phyloP scores from a whole-genome alignment of 2,888 invertebrate species.

The Epistrophe eligans region DNA sequence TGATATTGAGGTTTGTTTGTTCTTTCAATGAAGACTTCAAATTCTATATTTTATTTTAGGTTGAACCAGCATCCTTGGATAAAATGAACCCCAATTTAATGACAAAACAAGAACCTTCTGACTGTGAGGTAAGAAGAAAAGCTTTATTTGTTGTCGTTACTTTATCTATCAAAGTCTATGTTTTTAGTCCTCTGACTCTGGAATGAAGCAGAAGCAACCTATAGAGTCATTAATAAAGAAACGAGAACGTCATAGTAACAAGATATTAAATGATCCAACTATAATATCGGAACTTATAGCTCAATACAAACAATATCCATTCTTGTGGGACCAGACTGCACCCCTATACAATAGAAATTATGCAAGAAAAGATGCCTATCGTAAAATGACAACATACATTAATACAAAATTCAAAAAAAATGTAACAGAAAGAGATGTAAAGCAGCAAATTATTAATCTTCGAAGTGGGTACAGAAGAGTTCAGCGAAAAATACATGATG shows the following conservation, averaged over 20 bases:
- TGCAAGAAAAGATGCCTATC: constrained; percentile 44
- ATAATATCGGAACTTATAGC: constrained; percentile 50
- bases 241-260: constrained; percentile 1
- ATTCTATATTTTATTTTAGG: background rate
- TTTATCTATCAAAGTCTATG: background rate
- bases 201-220: background rate
- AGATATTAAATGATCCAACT: constrained; percentile 24
- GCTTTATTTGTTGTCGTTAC: too few species aligned
- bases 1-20: constrained; percentile 38
- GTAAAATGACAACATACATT: constrained; percentile 27
- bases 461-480: constrained; percentile 44
- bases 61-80: background rate
- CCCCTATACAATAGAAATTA: constrained; percentile 21
- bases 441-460: constrained; percentile 40
- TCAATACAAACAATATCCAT: constrained; percentile 55
- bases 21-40: background rate
- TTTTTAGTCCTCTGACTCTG: constrained; percentile 42
- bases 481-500: constrained; percentile 25
- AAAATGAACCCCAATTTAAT: background rate
- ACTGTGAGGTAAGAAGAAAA: background rate
- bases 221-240: background rate
- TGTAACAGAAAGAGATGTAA: constrained; percentile 36
- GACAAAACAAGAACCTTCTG: constrained; percentile 13
- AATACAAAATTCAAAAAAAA: constrained; percentile 43
- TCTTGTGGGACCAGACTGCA: constrained; percentile 48